These are phyloP conservation scores for Steinernema hermaphroditum DNA, from an alignment of 2,888 invertebrate species.

Conservation along the genomic window DNA sequence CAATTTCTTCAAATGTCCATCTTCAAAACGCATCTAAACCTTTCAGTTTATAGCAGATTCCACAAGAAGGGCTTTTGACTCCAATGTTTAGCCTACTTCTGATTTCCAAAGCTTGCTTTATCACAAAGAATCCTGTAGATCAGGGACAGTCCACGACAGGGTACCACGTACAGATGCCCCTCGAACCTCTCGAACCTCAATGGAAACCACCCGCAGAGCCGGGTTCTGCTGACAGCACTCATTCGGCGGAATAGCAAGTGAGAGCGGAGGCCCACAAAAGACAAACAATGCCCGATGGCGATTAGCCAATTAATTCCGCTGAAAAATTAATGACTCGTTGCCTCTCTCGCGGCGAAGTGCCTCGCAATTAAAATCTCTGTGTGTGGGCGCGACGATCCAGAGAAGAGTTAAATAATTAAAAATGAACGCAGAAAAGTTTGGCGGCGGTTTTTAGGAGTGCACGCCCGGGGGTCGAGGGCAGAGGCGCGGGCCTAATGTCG, in stretches of 20 bases:
- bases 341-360: constrained; percentile 11
- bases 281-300: constrained; percentile 28
- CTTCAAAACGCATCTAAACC: no score
- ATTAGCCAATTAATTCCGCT: constrained; percentile 28
- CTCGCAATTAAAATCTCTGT: constrained; percentile 20
- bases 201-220: no score
- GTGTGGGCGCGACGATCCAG: background rate
- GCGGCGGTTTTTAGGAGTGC: background rate
- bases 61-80: no score
- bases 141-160: no score
- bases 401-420: constrained; percentile 1
- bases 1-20: no score
- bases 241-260: constrained; percentile 25
- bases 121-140: no score
- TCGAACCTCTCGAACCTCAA: no score
- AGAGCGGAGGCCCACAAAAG: constrained; percentile 6
- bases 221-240: background rate
- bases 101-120: no score
- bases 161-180: no score
- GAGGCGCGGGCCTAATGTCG: background rate
- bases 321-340: constrained; percentile 26
- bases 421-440: background rate
- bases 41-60: no score
- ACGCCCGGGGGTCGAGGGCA: background rate
- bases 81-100: no score